These are phyloP conservation scores for Campylorhamphus procurvoides DNA, from an alignment of 2,113 vertebrate genomes.

Conservation along the genomic window DNA sequence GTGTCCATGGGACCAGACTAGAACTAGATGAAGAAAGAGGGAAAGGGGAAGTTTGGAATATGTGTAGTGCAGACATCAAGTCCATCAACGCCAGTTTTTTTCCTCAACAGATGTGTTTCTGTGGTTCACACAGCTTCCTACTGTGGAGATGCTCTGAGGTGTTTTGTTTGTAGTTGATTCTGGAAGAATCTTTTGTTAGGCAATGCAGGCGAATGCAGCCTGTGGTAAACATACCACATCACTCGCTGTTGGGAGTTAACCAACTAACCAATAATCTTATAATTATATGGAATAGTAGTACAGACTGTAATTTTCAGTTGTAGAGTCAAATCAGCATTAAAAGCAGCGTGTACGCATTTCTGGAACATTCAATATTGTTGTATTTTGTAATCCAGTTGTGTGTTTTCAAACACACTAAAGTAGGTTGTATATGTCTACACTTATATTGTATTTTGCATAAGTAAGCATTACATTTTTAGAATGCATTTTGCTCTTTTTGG, in stretches of 20 bases:
- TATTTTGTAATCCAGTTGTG: neutral
- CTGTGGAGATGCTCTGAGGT: neutral
- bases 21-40: neutral
- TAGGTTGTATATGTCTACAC: neutral
- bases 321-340: neutral
- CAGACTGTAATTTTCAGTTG: neutral
- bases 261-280: neutral
- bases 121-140: neutral
- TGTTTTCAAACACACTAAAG: neutral
- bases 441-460: neutral
- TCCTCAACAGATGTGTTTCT: neutral
- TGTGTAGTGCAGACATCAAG: neutral
- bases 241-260: neutral
- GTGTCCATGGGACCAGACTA: neutral
- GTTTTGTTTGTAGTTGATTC: neutral
- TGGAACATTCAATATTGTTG: neutral
- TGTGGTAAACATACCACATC: neutral
- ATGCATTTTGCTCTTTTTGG: neutral
- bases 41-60: neutral
- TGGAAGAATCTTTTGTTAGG: neutral
- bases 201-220: neutral
- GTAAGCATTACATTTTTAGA: neutral
- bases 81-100: neutral
- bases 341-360: neutral
- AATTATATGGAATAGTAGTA: neutral